These are phyloP conservation scores for Sebastiscus tertius DNA, from an alignment of 2,797 vertebrate species.

Conservation along the genomic window DNA sequence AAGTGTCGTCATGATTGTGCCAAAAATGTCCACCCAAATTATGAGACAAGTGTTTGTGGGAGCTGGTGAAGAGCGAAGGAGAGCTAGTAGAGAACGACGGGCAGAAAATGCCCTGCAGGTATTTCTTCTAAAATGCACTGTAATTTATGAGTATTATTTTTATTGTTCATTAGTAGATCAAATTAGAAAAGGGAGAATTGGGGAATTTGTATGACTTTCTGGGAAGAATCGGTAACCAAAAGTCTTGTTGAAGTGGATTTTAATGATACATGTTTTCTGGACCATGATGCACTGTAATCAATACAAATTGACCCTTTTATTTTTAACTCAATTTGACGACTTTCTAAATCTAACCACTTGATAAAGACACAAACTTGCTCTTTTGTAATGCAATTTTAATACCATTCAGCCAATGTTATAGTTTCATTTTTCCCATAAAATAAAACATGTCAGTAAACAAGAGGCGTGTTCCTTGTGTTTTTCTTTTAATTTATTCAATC, in stretches of 20 bases:
- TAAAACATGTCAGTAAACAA: slow-evolving; percentile 73
- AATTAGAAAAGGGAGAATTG: slow-evolving; percentile 39
- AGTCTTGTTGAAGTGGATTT: slow-evolving; percentile 45
- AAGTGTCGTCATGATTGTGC: slow-evolving; percentile 66
- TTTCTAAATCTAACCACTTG: slow-evolving; percentile 60
- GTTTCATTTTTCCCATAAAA: slow-evolving; percentile 69
- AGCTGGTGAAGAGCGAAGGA: slow-evolving; percentile 24
- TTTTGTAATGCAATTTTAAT: slow-evolving; percentile 80
- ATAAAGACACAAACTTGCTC: slow-evolving; percentile 56
- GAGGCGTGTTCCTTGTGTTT: not conserved
- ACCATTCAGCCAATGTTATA: slow-evolving; percentile 72
- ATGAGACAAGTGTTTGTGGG: slow-evolving; percentile 43
- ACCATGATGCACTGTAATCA: slow-evolving; percentile 39
- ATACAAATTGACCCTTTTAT: slow-evolving; percentile 36
- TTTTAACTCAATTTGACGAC: slow-evolving; percentile 47
- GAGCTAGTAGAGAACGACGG: slow-evolving; percentile 18
- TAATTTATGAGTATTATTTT: slow-evolving; percentile 80
- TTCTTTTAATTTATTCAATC: slow-evolving; percentile 55
- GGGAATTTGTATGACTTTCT: slow-evolving; percentile 51
- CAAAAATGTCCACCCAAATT: slow-evolving; percentile 68
- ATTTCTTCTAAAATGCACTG: slow-evolving; percentile 78
- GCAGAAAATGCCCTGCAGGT: slow-evolving; percentile 43
- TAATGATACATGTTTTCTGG: slow-evolving; percentile 36
- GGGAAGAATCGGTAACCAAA: slow-evolving; percentile 36
- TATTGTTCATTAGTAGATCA: slow-evolving; percentile 59